These are phyloP conservation scores for Anthoptus insignis DNA, from an alignment of 2,888 invertebrate species.

Conservation along the genomic window DNA sequence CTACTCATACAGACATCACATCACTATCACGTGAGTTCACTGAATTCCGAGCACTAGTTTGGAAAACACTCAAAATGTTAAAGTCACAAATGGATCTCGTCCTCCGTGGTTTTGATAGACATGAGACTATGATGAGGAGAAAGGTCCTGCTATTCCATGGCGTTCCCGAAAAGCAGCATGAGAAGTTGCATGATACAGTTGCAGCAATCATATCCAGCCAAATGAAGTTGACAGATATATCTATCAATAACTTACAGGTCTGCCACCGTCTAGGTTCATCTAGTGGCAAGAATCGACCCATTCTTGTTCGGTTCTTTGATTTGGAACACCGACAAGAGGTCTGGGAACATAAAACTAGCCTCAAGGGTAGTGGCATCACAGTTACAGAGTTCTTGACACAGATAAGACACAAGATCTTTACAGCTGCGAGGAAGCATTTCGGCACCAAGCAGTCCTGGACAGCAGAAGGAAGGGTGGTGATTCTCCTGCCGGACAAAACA, in stretches of 20 bases:
- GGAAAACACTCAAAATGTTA: neutral
- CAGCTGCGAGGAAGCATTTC: neutral
- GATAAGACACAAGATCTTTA: neutral
- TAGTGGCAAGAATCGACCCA: neutral
- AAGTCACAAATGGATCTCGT: conserved; percentile 1
- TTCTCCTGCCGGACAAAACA: conserved; percentile 1
- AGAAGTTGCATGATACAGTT: neutral
- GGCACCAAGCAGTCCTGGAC: conserved; percentile 4
- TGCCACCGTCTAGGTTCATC: conserved; percentile 2
- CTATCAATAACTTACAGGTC: neutral
- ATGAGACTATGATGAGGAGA: neutral
- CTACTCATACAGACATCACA: neutral
- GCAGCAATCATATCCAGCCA: neutral
- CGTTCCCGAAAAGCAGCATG: neutral
- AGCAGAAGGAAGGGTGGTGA: neutral
- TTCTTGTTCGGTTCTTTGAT: neutral
- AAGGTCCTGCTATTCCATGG: conserved; percentile 10
- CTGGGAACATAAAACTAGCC: neutral
- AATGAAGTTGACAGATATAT: neutral
- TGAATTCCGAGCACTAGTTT: conserved; percentile 3
- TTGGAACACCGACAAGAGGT: conserved; percentile 1
- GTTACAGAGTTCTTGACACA: neutral
- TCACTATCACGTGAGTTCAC: neutral
- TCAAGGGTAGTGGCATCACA: conserved; percentile 7
- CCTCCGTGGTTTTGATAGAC: neutral